These are phyloP conservation scores for Orgyia antiqua DNA, from an alignment of 2,888 invertebrate species.

Conservation along the genomic window DNA sequence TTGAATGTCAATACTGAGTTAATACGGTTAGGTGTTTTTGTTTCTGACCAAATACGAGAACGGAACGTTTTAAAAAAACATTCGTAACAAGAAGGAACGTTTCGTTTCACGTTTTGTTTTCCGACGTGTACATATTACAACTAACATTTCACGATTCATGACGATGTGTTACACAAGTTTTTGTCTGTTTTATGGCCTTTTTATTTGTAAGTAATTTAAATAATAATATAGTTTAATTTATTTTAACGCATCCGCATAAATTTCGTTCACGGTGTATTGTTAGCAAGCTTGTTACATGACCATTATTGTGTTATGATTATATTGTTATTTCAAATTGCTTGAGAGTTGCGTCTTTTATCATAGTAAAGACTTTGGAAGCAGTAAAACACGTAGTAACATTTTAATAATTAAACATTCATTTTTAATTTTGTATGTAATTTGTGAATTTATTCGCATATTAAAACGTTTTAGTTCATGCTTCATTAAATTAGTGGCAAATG, in stretches of 20 bases:
- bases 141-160: conserved; percentile 28
- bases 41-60: conserved; percentile 57
- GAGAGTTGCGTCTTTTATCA: conserved; percentile 2
- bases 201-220: conserved; percentile 27
- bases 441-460: too few relatives aligned
- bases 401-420: too few relatives aligned
- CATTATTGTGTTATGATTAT: conserved; percentile 10
- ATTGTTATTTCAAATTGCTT: conserved; percentile 10
- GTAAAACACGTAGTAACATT: conserved; percentile 1
- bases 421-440: too few relatives aligned
- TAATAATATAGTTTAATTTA: conserved; percentile 23
- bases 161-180: conserved; percentile 20
- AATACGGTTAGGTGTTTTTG: conserved; percentile 69
- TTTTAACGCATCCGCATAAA: conserved; percentile 18
- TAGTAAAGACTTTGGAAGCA: background rate
- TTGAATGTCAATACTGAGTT: conserved; percentile 67
- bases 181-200: conserved; percentile 26
- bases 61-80: conserved; percentile 9
- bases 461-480: too few relatives aligned
- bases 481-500: too few relatives aligned
- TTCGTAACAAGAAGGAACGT: conserved; percentile 14
- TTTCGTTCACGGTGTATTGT: conserved; percentile 9
- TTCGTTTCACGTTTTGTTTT: conserved; percentile 25
- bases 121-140: conserved; percentile 20
- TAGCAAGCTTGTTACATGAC: conserved; percentile 7